A percentile compares a stretch with the other conserved stretches of the same genome.
phyloP scores from a whole-genome alignment of 1,140 invertebrate species.

The Marisa cornuarietis region DNA sequence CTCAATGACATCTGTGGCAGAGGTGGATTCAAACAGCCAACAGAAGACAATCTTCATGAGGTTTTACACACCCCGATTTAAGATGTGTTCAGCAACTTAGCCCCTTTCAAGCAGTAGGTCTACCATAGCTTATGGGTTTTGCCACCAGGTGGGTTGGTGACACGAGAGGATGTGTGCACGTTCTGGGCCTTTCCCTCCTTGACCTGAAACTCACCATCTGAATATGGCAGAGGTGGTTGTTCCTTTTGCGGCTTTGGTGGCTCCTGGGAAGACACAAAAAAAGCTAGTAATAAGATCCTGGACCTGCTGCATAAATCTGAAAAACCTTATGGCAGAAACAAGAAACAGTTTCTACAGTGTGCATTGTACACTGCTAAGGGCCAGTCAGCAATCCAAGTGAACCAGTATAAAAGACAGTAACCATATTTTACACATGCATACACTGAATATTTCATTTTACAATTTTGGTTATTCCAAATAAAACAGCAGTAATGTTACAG shows the following conservation, averaged over 20 bases:
- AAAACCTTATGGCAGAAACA: too few species aligned
- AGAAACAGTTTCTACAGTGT: too few species aligned
- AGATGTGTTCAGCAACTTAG: not conserved
- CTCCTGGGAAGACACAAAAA: constrained; percentile 54
- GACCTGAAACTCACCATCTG: constrained; percentile 13
- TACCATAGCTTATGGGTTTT: constrained; percentile 29
- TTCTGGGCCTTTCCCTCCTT: constrained; percentile 27
- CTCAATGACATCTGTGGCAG: not conserved
- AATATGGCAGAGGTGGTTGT: constrained; percentile 42
- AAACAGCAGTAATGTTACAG: too few species aligned
- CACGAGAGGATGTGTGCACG: constrained; percentile 26
- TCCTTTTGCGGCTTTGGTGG: constrained; percentile 72
- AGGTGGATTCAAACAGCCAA: not conserved
- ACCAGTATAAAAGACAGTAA: too few species aligned
- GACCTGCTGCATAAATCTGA: too few species aligned
- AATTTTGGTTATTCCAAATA: too few species aligned
- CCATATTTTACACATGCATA: too few species aligned
- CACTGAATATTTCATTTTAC: too few species aligned
- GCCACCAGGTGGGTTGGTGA: constrained; percentile 29
- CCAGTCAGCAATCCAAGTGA: too few species aligned
- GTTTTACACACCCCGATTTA: not conserved
- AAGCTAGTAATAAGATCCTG: not conserved
- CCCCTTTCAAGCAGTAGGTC: not conserved
- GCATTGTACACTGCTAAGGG: too few species aligned
- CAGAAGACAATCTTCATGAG: not conserved